Conservation (phyloP, 1,140 invertebrate genomes). For the Idris sp. region DNA sequence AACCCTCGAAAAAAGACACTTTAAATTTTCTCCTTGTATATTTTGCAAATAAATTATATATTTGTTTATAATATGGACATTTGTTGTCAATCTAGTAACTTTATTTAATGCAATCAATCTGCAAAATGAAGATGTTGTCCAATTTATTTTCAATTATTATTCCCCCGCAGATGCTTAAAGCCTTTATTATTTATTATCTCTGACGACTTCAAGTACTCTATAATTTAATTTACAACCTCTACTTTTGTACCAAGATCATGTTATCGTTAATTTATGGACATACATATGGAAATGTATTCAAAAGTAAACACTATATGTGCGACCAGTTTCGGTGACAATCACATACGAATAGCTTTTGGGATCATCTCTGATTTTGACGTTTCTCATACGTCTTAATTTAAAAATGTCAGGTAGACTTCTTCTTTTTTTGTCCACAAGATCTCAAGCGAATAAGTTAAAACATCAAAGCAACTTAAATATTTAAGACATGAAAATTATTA, state of each 20-base stretch:
- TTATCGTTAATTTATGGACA: slow-evolving; percentile 30
- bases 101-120: no score
- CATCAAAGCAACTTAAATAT: no score
- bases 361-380: slow-evolving; percentile 28
- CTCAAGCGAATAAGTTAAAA: no score
- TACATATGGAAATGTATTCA: slow-evolving; percentile 41
- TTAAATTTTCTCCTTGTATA: no score
- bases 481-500: no score
- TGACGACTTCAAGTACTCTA: slow-evolving; percentile 7
- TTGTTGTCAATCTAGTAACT: no score
- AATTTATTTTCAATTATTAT: slow-evolving; percentile 8
- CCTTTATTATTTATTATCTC: slow-evolving; percentile 1
- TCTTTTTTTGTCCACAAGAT: no score
- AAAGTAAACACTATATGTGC: slow-evolving; percentile 10
- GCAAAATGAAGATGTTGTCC: slow-evolving; percentile 5
- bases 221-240: slow-evolving; percentile 27
- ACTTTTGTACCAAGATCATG: slow-evolving; percentile 1
- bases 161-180: neutral
- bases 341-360: slow-evolving; percentile 1
- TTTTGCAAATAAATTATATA: no score
- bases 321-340: slow-evolving; percentile 23
- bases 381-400: no score
- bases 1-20: no score
- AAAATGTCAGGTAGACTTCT: no score
- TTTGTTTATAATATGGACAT: no score